Base-by-base conservation (phyloP, 2,888 invertebrate species). In the Philereme vetulata region DNA sequence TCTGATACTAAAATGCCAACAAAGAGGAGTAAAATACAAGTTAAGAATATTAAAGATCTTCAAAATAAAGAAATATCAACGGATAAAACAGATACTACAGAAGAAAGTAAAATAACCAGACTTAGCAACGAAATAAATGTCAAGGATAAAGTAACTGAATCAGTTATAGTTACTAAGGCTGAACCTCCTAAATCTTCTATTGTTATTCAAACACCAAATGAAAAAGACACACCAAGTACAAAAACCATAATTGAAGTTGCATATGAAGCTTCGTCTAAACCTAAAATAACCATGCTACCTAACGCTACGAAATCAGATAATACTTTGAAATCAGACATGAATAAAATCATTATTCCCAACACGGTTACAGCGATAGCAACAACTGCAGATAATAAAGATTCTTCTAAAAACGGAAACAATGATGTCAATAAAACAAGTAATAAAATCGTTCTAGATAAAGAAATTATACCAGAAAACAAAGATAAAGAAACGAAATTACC, bases 401-500 rank as follows among this genome's bases (percentile, higher is more conserved):
- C 62, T 57, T 45, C 64, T 10, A 68, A 71, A 69, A 67, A 21
- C 21, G 21, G 21, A 21, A 21, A 43, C 33, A 45, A 56, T 32
- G 67, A 68, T 43, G 72, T 67, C 54, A 68, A 48, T 62, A 67
- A 63, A 52, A 78, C 84, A 71, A 62, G 56, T 7, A 68, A 49
- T 56, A 81, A 82, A 73, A 57, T 56, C 2, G 7, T 62, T 38
- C 32, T 66, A 56, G 65, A 70, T 42, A 85, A 85, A 66, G 65
- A 71, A 56, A 51, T 66, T 38, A 33, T 62, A 53, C 56, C 66
- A 55, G 76, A 76, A 61, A 80, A 77, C 61, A 88, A 86, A 78
- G 80, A 76, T 56, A 88, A 88, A 72, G 86, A 85, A 61, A 85
- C 74, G 68, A 91, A 90, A 77, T 66, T 90, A 45, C 77, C 86